Evolutionary conservation across 2,888 invertebrate genomes (phyloP).

Genomic region (Calameuta pallipes): DNA sequence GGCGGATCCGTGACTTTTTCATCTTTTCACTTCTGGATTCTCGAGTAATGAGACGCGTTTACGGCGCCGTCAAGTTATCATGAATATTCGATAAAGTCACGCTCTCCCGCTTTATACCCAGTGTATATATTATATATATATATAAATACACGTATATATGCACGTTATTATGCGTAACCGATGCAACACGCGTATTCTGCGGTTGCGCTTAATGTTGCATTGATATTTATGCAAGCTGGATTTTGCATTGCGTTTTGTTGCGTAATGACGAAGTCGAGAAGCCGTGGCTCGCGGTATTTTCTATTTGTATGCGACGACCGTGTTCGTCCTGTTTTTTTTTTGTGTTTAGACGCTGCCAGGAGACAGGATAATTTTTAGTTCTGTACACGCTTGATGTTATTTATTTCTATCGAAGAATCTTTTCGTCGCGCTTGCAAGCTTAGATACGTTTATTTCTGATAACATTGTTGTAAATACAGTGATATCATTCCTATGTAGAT

Average conservation of each 20-base stretch:
- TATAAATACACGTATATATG: too few species aligned
- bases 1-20: background rate
- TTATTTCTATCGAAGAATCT: background rate
- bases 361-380: background rate
- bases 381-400: fast-evolving
- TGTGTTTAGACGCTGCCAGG: background rate
- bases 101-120: background rate
- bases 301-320: background rate
- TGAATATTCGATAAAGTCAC: background rate
- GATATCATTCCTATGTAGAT: background rate
- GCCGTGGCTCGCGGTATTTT: background rate
- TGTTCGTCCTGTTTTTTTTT: background rate
- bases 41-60: background rate
- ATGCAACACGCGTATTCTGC: background rate
- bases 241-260: background rate
- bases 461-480: background rate
- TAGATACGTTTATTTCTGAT: background rate
- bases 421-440: background rate
- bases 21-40: background rate
- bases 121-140: background rate
- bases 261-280: background rate
- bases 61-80: background rate
- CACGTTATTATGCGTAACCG: background rate
- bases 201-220: background rate
- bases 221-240: background rate